Conservation (phyloP, 1,140 invertebrate genomes). For the Drosophila lini region DNA sequence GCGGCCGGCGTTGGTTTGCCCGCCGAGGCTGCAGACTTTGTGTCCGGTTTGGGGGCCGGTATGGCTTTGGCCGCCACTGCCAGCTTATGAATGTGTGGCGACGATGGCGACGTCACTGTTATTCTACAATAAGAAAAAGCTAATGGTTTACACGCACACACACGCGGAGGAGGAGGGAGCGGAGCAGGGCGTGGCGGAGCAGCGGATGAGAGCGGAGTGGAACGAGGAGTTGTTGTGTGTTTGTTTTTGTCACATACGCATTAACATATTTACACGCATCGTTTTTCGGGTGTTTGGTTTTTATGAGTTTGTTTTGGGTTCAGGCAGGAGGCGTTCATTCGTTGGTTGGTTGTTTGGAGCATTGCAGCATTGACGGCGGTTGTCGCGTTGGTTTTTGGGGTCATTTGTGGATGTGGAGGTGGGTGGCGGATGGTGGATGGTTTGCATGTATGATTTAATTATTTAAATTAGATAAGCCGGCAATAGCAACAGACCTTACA, state of each 20-base stretch:
- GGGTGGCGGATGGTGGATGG: slow-evolving; percentile 28
- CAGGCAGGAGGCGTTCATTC: slow-evolving; percentile 28
- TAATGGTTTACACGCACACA: slow-evolving; percentile 79
- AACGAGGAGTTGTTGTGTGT: slow-evolving; percentile 25
- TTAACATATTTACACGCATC: slow-evolving; percentile 62
- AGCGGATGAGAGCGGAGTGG: slow-evolving; percentile 36
- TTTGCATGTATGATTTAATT: slow-evolving; percentile 81
- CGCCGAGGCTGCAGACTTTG: slow-evolving; percentile 39
- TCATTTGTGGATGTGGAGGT: slow-evolving; percentile 65
- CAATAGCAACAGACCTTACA: slow-evolving; percentile 76
- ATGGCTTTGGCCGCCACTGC: slow-evolving; percentile 77
- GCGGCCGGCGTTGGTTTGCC: slow-evolving; percentile 19
- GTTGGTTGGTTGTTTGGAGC: slow-evolving; percentile 10
- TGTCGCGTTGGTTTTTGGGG: slow-evolving; percentile 45
- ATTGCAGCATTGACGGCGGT: slow-evolving; percentile 38
- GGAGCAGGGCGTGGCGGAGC: slow-evolving; percentile 21
- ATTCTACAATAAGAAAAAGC: slow-evolving; percentile 84
- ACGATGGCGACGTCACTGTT: slow-evolving; percentile 83
- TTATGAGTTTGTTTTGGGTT: slow-evolving; percentile 68
- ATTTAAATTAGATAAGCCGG: slow-evolving; percentile 79
- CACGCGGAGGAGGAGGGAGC: slow-evolving; percentile 32
- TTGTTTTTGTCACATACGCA: slow-evolving; percentile 42
- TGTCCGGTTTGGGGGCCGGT: slow-evolving; percentile 69
- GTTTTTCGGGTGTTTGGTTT: slow-evolving; percentile 47
- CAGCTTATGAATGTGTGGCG: slow-evolving; percentile 82